Conservation (phyloP, 2,888 invertebrate species). For the Deilephila porcellus region DNA sequence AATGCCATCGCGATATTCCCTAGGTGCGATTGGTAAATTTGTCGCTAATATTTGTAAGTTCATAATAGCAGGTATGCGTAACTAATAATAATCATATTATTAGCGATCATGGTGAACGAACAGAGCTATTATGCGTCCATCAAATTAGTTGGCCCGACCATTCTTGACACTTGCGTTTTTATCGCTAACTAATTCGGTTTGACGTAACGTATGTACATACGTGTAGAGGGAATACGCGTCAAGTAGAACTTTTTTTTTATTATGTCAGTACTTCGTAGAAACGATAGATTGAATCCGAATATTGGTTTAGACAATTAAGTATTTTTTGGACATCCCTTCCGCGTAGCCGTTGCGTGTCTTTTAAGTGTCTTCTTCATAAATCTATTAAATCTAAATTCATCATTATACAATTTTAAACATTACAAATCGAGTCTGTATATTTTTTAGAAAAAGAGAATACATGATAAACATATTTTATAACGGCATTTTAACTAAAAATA, state of each 20-base stretch:
- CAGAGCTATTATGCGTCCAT: slow-evolving; percentile 63
- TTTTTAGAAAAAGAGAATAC: too few relatives aligned
- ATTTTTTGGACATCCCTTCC: too few relatives aligned
- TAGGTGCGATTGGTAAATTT: slow-evolving; percentile 7
- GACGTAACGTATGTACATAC: slow-evolving; percentile 54
- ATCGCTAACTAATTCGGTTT: slow-evolving; percentile 58
- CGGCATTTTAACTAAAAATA: too few relatives aligned
- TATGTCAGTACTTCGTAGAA: not conserved
- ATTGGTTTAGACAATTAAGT: too few relatives aligned
- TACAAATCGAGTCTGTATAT: too few relatives aligned
- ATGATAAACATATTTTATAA: too few relatives aligned
- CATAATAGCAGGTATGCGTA: slow-evolving; percentile 36
- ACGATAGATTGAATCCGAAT: not conserved
- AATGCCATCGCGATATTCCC: not conserved
- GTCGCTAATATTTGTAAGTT: slow-evolving; percentile 10
- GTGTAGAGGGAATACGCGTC: slow-evolving; percentile 45
- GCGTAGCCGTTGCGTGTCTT: too few relatives aligned
- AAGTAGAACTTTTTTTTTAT: slow-evolving; percentile 33
- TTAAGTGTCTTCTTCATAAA: too few relatives aligned
- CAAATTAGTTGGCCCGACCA: slow-evolving; percentile 56
- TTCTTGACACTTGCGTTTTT: slow-evolving; percentile 73
- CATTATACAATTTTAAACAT: too few relatives aligned
- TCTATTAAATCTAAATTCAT: too few relatives aligned
- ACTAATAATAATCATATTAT: slow-evolving; percentile 75
- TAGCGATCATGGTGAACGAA: slow-evolving; percentile 68